Evolutionary conservation across 1,140 invertebrate species (phyloP).

Genomic region (Drosophila mojavensis): DNA sequence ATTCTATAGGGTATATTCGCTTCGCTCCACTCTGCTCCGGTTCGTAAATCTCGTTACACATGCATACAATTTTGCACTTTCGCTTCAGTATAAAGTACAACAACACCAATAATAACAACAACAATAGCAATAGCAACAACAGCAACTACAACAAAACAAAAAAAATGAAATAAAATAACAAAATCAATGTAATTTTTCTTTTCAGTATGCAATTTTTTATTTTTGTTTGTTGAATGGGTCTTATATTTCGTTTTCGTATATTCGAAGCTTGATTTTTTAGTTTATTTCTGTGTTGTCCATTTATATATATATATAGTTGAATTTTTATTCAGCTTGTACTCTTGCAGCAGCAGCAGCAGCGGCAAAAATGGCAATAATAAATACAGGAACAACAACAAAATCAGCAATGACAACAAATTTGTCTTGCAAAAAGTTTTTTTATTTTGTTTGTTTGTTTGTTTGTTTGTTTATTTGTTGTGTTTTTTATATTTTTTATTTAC

Average conservation of each 20-base stretch:
- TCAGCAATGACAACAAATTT: constrained; percentile 60
- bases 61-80: constrained; percentile 43
- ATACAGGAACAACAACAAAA: constrained; percentile 46
- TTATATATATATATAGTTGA: constrained; percentile 19
- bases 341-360: constrained; percentile 3
- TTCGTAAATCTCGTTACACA: constrained; percentile 26
- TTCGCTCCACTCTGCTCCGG: constrained; percentile 9
- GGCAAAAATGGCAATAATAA: constrained; percentile 41
- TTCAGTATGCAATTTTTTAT: constrained; percentile 58
- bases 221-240: constrained; percentile 54
- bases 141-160: background rate
- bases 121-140: background rate
- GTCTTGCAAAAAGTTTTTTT: constrained; percentile 56
- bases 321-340: constrained; percentile 58
- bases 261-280: constrained; percentile 1
- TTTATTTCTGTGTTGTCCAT: constrained; percentile 36
- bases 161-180: background rate
- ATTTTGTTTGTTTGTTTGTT: too few relatives aligned
- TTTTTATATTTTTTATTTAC: background rate
- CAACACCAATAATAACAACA: background rate
- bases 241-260: constrained; percentile 38
- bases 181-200: constrained; percentile 47
- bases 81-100: constrained; percentile 1
- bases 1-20: constrained; percentile 29
- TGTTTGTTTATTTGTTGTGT: background rate